Conservation (phyloP, 1,140 invertebrate genomes). For the Ganaspis sp. region DNA sequence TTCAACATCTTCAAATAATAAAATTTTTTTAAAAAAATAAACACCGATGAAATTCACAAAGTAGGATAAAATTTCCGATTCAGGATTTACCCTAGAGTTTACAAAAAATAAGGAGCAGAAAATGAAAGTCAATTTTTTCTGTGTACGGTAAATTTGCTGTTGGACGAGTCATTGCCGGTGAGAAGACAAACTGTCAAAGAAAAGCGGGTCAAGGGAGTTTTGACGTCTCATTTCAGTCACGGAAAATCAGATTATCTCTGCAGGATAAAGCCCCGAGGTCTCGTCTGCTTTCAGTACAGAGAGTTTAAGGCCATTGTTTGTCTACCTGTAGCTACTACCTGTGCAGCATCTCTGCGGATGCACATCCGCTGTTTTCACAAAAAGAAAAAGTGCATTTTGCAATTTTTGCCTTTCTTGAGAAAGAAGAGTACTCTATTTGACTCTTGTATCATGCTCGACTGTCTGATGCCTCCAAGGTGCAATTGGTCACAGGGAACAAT, state of each 20-base stretch:
- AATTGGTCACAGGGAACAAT: slow-evolving; percentile 69
- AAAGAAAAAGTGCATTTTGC: slow-evolving; percentile 25
- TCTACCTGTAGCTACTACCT: slow-evolving; percentile 56
- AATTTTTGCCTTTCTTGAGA: slow-evolving; percentile 49
- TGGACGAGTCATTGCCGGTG: slow-evolving; percentile 33
- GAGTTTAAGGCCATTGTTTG: slow-evolving; percentile 35
- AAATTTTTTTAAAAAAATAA: too few species aligned
- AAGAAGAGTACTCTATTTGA: slow-evolving; percentile 46
- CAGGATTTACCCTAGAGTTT: too few species aligned
- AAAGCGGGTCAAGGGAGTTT: slow-evolving; percentile 52
- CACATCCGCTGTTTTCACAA: neutral
- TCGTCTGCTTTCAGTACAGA: slow-evolving; percentile 32
- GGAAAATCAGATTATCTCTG: slow-evolving; percentile 69
- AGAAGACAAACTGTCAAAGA: slow-evolving; percentile 54
- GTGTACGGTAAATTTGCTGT: slow-evolving; percentile 20
- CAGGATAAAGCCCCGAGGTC: slow-evolving; percentile 57
- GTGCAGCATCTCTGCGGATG: slow-evolving; percentile 34
- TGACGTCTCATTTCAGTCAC: slow-evolving; percentile 72
- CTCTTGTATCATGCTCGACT: neutral
- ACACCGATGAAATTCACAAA: too few species aligned
- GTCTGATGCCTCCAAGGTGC: slow-evolving; percentile 48
- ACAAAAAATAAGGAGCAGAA: too few species aligned
- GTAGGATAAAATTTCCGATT: too few species aligned
- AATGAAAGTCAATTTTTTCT: slow-evolving; percentile 4
- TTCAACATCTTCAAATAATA: too few species aligned